These are phyloP conservation scores for Steatornis caripensis DNA, from an alignment of 2,113 vertebrate species.

Conservation along the genomic window DNA sequence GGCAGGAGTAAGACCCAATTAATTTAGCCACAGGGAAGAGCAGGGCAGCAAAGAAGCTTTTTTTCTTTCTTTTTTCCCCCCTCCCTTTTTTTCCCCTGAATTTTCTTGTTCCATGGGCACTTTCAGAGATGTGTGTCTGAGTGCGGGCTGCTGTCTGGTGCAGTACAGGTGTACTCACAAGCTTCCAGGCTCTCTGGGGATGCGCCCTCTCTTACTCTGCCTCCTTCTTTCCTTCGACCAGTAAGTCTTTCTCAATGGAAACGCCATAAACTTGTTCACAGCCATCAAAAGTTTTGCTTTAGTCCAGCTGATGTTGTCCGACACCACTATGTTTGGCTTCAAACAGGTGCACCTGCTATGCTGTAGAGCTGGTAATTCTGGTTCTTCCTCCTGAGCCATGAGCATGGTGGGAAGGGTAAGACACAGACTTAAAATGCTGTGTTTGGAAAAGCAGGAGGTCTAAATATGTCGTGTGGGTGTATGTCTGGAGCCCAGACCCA, in stretches of 20 bases:
- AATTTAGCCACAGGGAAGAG: conserved; percentile 1
- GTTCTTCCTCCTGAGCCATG: not conserved
- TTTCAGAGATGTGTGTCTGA: not conserved
- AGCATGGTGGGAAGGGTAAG: not conserved
- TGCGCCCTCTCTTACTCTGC: not conserved
- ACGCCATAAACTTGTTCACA: not conserved
- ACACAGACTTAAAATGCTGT: not conserved
- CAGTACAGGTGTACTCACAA: not conserved
- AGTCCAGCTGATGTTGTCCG: not conserved
- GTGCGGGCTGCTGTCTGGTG: not conserved
- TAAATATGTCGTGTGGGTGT: not conserved
- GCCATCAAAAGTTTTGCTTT: not conserved
- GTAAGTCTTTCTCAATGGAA: not conserved
- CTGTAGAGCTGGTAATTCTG: not conserved
- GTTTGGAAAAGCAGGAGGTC: not conserved
- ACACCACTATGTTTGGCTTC: not conserved
- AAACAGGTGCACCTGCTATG: not conserved
- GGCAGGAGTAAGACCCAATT: conserved; percentile 54
- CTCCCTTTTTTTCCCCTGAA: no score
- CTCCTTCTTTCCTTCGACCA: not conserved
- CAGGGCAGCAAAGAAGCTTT: not conserved
- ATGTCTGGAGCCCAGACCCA: not conserved
- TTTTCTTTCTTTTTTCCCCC: not conserved
- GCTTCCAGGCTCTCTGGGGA: not conserved
- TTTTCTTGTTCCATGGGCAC: not conserved